Evolutionary conservation across 2,888 invertebrate species (phyloP).

Genomic region (Acholoe squamosa): DNA sequence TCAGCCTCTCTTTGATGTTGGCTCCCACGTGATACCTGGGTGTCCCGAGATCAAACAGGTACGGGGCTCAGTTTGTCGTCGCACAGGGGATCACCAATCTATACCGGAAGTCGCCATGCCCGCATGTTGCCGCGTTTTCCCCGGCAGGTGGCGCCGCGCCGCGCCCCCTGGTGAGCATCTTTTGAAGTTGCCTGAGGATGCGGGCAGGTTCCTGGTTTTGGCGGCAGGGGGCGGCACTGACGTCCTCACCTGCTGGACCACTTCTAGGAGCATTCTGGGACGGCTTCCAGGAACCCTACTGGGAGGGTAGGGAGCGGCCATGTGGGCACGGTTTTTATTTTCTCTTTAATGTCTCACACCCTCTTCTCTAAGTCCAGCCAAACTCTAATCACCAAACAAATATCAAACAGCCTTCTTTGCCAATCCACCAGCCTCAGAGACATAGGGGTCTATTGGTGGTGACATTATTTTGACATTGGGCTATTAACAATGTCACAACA

Average conservation of each 20-base stretch:
- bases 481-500: no score
- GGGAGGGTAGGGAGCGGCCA: not conserved
- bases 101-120: slow-evolving; percentile 1
- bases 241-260: not conserved
- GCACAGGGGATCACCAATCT: not conserved
- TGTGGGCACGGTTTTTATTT: not conserved
- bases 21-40: slow-evolving; percentile 12
- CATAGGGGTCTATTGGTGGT: no score
- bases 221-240: not conserved
- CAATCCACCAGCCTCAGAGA: no score
- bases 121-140: not conserved
- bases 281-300: not conserved
- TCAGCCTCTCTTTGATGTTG: slow-evolving; percentile 2
- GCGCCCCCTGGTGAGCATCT: not conserved
- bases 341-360: not conserved
- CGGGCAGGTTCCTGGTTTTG: not conserved
- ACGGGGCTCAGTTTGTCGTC: not conserved
- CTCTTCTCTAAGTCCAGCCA: no score
- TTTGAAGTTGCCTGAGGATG: not conserved
- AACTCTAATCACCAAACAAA: no score
- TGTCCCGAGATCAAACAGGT: slow-evolving; percentile 20
- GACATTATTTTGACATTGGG: no score
- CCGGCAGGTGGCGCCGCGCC: not conserved
- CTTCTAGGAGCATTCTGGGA: not conserved
- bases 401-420: no score